phyloP scores from a whole-genome alignment of 2,888 invertebrate species.

The Galeruca laticollis region DNA sequence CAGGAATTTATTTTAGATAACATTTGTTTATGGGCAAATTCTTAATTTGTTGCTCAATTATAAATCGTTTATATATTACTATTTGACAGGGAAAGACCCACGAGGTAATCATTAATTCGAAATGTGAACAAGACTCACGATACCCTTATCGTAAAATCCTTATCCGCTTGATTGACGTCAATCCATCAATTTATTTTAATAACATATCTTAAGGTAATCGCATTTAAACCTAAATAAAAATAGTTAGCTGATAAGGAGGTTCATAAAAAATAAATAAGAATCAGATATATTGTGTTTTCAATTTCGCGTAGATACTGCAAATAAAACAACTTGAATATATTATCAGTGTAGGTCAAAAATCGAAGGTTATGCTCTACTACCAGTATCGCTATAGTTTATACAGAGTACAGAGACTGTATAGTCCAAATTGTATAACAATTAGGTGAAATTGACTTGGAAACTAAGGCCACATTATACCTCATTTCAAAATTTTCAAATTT shows the following conservation, averaged over 20 bases:
- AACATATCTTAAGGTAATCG: conserved; percentile 20
- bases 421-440: too few relatives aligned
- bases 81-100: too few relatives aligned
- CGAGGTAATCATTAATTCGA: background rate
- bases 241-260: conserved; percentile 6
- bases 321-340: too few relatives aligned
- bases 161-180: conserved; percentile 27
- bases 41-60: background rate
- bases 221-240: conserved; percentile 20
- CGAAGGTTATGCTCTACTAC: too few relatives aligned
- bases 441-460: too few relatives aligned
- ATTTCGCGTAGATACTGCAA: background rate
- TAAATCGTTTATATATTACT: too few relatives aligned
- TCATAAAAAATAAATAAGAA: background rate
- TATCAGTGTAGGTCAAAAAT: too few relatives aligned
- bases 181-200: conserved; percentile 12
- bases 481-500: too few relatives aligned
- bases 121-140: background rate
- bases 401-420: background rate
- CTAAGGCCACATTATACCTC: too few relatives aligned
- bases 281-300: background rate
- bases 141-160: background rate
- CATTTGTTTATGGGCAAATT: background rate
- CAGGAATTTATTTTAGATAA: background rate
- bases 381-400: background rate